Percentiles rank a stretch among this genome's conserved stretches.
Conservation (phyloP, 2,113 vertebrate species). For the Takifugu flavidus region DNA sequence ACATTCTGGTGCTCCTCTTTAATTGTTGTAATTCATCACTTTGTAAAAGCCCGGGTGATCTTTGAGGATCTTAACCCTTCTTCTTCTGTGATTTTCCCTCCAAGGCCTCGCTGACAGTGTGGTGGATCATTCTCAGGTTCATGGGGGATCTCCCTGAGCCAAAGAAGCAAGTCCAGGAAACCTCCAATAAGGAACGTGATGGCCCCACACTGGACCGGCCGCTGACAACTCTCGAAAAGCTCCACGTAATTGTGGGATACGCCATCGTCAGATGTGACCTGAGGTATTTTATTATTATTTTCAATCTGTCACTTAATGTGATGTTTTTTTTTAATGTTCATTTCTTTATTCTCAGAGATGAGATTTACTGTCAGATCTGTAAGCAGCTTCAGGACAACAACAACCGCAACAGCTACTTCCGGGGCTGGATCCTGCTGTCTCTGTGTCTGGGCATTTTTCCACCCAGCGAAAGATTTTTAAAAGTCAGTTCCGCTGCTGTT, state of each 20-base stretch:
- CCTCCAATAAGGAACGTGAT: constrained; percentile 66
- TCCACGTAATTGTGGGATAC: constrained; percentile 87
- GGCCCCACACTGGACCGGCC: constrained; percentile 77
- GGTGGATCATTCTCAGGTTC: constrained; percentile 92
- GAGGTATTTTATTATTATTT: constrained; percentile 73
- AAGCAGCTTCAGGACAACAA: constrained; percentile 90
- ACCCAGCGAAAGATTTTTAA: constrained; percentile 84
- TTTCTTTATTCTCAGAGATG: constrained; percentile 78
- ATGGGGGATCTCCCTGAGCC: constrained; percentile 96
- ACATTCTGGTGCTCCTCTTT: constrained; percentile 75
- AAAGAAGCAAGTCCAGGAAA: constrained; percentile 66
- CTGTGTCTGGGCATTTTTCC: constrained; percentile 92
- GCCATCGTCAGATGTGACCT: constrained; percentile 84
- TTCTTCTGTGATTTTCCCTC: neutral
- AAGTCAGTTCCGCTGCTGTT: constrained; percentile 67
- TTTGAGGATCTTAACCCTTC: neutral
- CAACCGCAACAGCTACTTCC: constrained; percentile 80
- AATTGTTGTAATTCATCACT: neutral
- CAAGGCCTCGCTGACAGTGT: constrained; percentile 86
- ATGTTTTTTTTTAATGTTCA: neutral
- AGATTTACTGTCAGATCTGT: constrained; percentile 99
- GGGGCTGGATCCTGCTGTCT: constrained; percentile 94
- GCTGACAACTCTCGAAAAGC: constrained; percentile 89
- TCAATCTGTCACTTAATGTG: neutral
- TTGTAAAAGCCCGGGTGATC: too few relatives aligned